Conservation (phyloP, 2,888 invertebrate genomes). For the Zygogramma bicolorata region DNA sequence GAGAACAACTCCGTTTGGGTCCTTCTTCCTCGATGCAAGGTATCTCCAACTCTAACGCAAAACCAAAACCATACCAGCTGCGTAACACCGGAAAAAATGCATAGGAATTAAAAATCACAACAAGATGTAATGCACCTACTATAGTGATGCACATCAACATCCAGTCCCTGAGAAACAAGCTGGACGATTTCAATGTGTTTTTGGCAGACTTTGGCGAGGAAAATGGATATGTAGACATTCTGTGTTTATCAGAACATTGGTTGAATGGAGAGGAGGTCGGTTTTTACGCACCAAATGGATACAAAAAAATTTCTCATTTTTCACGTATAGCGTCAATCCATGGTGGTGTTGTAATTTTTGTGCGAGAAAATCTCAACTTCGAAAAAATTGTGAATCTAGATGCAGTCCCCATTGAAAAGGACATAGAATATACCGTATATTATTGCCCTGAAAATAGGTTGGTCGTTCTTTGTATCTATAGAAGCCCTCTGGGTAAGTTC, state of each 20-base stretch:
- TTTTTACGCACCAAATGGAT: neutral
- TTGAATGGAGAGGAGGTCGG: neutral
- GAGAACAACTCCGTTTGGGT: too few relatives aligned
- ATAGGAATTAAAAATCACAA: too few relatives aligned
- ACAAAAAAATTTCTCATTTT: neutral
- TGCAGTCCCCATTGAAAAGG: neutral
- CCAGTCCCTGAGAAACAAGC: too few relatives aligned
- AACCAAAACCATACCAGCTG: too few relatives aligned
- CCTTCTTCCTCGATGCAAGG: too few relatives aligned
- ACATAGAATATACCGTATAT: neutral
- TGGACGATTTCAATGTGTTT: too few relatives aligned
- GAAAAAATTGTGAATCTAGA: neutral
- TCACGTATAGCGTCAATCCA: neutral
- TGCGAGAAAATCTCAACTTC: neutral
- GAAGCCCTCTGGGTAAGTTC: slow-evolving; percentile 11
- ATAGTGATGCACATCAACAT: too few relatives aligned
- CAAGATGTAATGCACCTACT: too few relatives aligned
- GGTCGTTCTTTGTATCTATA: neutral
- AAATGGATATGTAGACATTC: too few relatives aligned
- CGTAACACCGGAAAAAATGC: too few relatives aligned
- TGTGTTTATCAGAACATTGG: neutral
- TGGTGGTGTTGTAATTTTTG: slow-evolving; percentile 5
- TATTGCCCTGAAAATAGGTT: neutral
- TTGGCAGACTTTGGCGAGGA: too few relatives aligned
- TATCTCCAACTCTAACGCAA: too few relatives aligned